Conservation (phyloP, 2,888 invertebrate species). For the Cheilosia vulpina region DNA sequence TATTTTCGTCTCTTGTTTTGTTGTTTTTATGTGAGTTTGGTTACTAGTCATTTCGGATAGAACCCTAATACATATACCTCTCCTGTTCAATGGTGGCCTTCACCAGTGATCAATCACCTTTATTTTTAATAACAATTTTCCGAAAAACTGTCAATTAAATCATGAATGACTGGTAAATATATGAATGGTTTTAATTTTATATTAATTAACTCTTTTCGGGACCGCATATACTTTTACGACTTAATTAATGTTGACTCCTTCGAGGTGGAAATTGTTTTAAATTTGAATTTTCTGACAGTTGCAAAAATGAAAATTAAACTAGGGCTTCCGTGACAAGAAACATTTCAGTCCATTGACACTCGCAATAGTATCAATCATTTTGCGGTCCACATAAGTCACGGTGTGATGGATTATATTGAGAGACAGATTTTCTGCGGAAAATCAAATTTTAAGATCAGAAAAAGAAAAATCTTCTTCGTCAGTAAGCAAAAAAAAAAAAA, state of each 20-base stretch:
- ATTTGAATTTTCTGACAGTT: background rate
- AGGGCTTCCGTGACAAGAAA: slow-evolving; percentile 9
- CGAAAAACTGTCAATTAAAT: slow-evolving; percentile 50
- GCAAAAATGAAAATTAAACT: background rate
- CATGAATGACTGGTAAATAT: slow-evolving; percentile 16
- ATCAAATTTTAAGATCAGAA: background rate
- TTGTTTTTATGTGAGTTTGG: slow-evolving; percentile 32
- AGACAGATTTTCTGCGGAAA: slow-evolving; percentile 34
- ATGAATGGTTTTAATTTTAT: background rate
- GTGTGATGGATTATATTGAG: slow-evolving; percentile 57
- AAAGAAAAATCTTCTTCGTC: slow-evolving; percentile 5
- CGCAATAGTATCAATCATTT: slow-evolving; percentile 6
- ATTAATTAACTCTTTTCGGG: slow-evolving; percentile 7
- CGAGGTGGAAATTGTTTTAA: background rate
- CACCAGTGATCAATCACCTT: slow-evolving; percentile 12
- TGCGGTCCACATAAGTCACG: slow-evolving; percentile 56
- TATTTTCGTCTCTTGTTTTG: background rate
- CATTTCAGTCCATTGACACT: slow-evolving; percentile 33
- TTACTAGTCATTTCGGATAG: slow-evolving; percentile 41
- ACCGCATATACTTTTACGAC: slow-evolving; percentile 14
- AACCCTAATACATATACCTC: background rate
- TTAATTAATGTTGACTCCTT: background rate
- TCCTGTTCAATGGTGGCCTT: background rate
- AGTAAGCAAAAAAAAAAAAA: slow-evolving; percentile 13
- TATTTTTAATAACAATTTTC: slow-evolving; percentile 32